Evolutionary conservation across 2,888 invertebrate species (phyloP).

Genomic region (Listrodromus nycthemerus): DNA sequence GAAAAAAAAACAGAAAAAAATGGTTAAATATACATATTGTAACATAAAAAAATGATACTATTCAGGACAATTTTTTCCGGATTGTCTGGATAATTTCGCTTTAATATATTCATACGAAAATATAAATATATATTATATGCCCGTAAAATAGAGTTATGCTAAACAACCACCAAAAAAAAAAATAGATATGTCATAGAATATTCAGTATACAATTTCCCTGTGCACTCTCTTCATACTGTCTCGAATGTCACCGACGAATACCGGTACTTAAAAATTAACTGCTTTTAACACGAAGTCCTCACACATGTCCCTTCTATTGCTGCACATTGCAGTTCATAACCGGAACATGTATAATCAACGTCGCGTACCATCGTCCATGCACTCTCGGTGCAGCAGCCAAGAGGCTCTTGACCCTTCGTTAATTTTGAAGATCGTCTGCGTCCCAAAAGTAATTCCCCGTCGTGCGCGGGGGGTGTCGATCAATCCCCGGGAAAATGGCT

Average conservation of each 20-base stretch:
- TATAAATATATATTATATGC: too few species aligned
- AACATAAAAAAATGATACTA: too few species aligned
- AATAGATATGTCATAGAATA: neutral
- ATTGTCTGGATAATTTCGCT: too few species aligned
- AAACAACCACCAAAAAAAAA: neutral
- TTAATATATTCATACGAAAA: too few species aligned
- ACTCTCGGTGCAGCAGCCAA: neutral
- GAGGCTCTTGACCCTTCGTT: conserved; percentile 5
- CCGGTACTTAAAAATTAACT: neutral
- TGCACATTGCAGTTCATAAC: neutral
- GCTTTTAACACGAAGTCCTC: neutral
- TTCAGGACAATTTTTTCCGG: too few species aligned
- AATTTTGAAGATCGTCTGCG: conserved; percentile 24
- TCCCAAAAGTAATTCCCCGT: conserved; percentile 1
- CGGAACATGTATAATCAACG: conserved; percentile 4
- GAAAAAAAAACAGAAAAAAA: neutral
- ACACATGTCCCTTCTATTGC: neutral
- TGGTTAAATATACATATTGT: too few species aligned
- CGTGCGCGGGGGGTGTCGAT: neutral
- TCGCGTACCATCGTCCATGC: neutral
- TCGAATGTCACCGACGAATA: neutral
- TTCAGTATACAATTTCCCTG: neutral
- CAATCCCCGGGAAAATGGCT: conserved; percentile 27
- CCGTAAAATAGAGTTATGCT: neutral
- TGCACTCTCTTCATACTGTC: neutral